Percentiles rank a stretch among this genome's conserved stretches.
Conservation (phyloP, 2,888 invertebrate species). For the Linyphia triangularis region DNA sequence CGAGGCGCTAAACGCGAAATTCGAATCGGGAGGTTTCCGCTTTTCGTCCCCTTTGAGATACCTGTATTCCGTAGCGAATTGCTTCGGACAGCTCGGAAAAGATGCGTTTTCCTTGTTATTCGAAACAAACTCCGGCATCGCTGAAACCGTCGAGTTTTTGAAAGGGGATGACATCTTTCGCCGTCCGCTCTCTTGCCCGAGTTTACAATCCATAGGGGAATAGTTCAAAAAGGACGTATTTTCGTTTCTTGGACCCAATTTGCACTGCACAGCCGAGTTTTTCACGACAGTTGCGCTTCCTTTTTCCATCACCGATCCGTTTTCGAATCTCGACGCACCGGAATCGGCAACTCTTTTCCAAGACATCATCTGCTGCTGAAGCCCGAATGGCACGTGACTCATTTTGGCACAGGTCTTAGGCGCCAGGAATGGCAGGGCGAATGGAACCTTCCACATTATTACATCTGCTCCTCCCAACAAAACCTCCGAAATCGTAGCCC, state of each 20-base stretch:
- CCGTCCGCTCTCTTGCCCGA: no score
- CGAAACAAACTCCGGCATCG: neutral
- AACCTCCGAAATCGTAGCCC: neutral
- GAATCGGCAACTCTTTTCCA: neutral
- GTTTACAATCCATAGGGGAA: neutral
- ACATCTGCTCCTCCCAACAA: slow-evolving; percentile 2
- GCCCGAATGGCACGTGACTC: neutral
- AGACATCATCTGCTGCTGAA: no score
- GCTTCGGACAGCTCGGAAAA: neutral
- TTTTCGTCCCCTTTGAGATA: no score
- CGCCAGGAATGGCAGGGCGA: neutral
- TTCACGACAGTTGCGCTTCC: neutral
- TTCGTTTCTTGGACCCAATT: neutral
- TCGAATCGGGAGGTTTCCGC: no score
- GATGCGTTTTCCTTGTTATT: neutral
- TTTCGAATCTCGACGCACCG: neutral
- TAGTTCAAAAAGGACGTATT: neutral
- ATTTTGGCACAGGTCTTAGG: neutral
- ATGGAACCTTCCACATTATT: neutral
- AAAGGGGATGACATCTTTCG: neutral
- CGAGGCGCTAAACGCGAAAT: no score
- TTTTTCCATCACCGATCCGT: neutral
- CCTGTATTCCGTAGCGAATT: no score
- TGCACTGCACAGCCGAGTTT: neutral
- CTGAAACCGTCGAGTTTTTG: neutral